Evolutionary conservation across 2,888 invertebrate genomes (phyloP), one percentile per base, ranked within the genome.

Genomic region (Physocephala rufipes): DNA sequence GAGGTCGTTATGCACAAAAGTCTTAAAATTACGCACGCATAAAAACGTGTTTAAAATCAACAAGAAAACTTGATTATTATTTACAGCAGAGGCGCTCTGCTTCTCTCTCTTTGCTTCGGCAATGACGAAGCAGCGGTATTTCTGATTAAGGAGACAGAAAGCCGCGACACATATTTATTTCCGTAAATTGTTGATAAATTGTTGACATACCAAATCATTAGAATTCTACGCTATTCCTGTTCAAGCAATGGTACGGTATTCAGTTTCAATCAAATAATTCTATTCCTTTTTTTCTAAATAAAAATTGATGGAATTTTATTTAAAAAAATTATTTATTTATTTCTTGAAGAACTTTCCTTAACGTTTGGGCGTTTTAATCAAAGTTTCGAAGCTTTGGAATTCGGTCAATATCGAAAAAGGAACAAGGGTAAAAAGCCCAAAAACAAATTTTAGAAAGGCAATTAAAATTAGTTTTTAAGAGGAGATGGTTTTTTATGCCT

Each of bases 111-210:
- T n/a, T 16, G 4, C 26, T 19, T 1, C 12, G 13, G 55, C 55
- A 55, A 55, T n/a, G n/a, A 26, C 28, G 26, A 55, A 26, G 24
- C 28, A 26, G 24, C 16, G 3, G 24, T 19, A 26, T 55, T 15
- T 55, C 24, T 19, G 15, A 16, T 30, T 13, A n/a, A 59, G 12
- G 9, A 36, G 36, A 59, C 30, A 5, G 12, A 59, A 2, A 59
- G n/a, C 28, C 36, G n/a, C n/a, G n/a, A 36, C 19, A 30, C 15
- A 30, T 51, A 45, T 62, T 45, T 7, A 21, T 26, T 64, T n/a
- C 24, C 49, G 65, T 9, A 36, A 36, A 65, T 65, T 28, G 65
- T 16, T 65, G 65, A 51, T 65, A 16, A 65, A 30, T 30, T 53
- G 49, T 28, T 51, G 49, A 51, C 28, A 51, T 12, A n/a, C 65